Evolutionary conservation across 2,888 invertebrate genomes (phyloP).

Genomic region (Drosophila mercatorum): DNA sequence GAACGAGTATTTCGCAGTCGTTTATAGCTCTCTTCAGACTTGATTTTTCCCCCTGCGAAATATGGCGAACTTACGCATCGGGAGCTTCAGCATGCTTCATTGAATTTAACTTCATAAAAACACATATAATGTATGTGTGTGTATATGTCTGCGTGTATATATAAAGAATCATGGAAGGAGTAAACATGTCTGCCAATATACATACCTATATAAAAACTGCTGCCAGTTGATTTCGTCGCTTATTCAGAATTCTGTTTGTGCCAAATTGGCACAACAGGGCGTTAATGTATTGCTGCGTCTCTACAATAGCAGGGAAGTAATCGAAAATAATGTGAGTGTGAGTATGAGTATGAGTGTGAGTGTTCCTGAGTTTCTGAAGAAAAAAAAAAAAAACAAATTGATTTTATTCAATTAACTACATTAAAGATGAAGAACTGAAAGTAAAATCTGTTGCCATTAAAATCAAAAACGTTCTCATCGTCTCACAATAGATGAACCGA

Average conservation of each 20-base stretch:
- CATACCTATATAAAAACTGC: slow-evolving; percentile 36
- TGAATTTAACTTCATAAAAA: slow-evolving; percentile 63
- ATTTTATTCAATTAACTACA: slow-evolving; percentile 19
- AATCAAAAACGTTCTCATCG: slow-evolving; percentile 1
- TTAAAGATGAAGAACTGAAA: slow-evolving; percentile 14
- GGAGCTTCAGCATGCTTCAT: slow-evolving; percentile 70
- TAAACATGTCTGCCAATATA: slow-evolving; percentile 18
- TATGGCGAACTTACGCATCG: slow-evolving; percentile 63
- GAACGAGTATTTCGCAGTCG: slow-evolving; percentile 1
- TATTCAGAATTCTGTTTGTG: slow-evolving; percentile 48
- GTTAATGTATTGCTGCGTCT: slow-evolving; percentile 58
- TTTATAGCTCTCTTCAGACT: background rate
- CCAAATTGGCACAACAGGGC: slow-evolving; percentile 58
- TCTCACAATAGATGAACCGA: slow-evolving; percentile 12
- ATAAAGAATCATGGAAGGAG: slow-evolving; percentile 11
- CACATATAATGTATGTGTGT: background rate
- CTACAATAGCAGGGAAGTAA: slow-evolving; percentile 29
- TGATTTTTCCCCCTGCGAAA: slow-evolving; percentile 37
- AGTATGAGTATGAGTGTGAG: background rate
- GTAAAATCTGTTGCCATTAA: background rate
- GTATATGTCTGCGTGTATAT: background rate
- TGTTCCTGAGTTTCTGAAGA: background rate
- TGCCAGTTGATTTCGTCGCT: slow-evolving; percentile 53
- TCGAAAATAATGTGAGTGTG: slow-evolving; percentile 9
- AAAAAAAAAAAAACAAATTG: background rate